Evolutionary conservation across 2,797 vertebrate species (phyloP), one percentile per base, ranked within the genome.

Genomic region (Parambassis ranga): DNA sequence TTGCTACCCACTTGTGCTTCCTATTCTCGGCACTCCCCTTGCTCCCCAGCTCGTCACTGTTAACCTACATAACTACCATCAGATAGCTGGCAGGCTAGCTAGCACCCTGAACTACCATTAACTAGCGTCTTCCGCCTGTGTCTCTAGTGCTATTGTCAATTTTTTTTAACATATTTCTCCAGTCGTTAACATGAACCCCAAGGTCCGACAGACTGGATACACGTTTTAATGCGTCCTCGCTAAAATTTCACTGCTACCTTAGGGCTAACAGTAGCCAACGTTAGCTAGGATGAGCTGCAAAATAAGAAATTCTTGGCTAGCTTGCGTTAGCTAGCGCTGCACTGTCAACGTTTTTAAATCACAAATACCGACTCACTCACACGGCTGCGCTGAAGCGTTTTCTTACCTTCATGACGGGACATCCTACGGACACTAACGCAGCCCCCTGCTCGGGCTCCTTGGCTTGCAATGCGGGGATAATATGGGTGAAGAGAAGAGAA

Each of bases 331-430:
- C 88, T 58, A 41, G 33, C 64, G 48, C 13, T 48, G 60, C 57
- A 46, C 59, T 71, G 71, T 48, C 65, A 82, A 50, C 73, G 69
- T 36, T 71, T 65, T 35, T 28, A 10, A n/a, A 22, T 26, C 16
- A 18, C 36, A 60, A 28, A 75, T 47, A 14, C 32, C 7, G 36
- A 36, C 11, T 13, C 2, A 31, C n/a, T 50, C 28, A 4, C 19
- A 3, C 5, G 55, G 39, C 59, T n/a, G 64, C 9, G 35, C 2
- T 42, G 8, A 42, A 1, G 41, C 23, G 41, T 28, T 0, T 2
- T 35, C 89, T 89, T 90, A 95, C 94, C 94, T 94, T 95, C 95
- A 95, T 95, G 94, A 86, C 94, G 94, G 93, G 94, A 95, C 95
- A 95, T 95, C 94, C 94, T 95, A 92, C 69, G 81, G 32, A 81